Evolutionary conservation across 2,113 vertebrate genomes (phyloP), one percentile per base, ranked within the genome.

Genomic region (Pyrgilauda ruficollis): DNA sequence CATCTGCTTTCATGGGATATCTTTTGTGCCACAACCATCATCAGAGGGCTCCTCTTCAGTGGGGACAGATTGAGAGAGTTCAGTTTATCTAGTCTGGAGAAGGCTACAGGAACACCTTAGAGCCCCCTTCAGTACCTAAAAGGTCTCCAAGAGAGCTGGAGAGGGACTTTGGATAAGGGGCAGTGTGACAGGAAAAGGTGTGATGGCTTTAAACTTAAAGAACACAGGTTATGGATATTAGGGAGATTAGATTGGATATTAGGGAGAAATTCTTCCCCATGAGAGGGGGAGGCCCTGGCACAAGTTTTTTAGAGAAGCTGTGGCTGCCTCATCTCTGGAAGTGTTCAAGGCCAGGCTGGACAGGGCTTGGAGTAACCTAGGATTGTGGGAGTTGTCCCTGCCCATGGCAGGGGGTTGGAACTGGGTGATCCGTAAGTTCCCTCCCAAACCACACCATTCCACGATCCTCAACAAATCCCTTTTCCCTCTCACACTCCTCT

Each of bases 311-410:
- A 49, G 30, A 20, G 20, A 35, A 62, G 15, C 10, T 55, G 26
- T 27, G 55, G 41, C 21, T 77, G 12, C 13, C 18, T 2, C 56
- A 23, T 17, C 18, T 3, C 63, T 69, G 41, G 21, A 49, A 63
- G 6, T 43, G 12, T 56, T 0, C 56, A 23, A 28, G 41, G 15
- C 35, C 63, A 43, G 31, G 27, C 2, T 81, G 44, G 28, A 12
- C 0, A 0, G 9, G 9, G 23, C 1, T 69, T 70, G 49, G 63
- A 84, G 41, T 1, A 62, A 18, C 4, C 10, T 56, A 21, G 47
- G 41, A 13, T 5, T 3, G 26, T 13, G 63, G 35, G 2, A 63
- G 6, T 6, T 69, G 30, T 33, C 41, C 15, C 43, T 56, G 55
- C 2, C 35, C 49, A 7, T 8, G 12, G 21, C 11, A 47, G 22